Conservation (phyloP, 1,140 invertebrate genomes). For the Philotrypesis tridentata region DNA sequence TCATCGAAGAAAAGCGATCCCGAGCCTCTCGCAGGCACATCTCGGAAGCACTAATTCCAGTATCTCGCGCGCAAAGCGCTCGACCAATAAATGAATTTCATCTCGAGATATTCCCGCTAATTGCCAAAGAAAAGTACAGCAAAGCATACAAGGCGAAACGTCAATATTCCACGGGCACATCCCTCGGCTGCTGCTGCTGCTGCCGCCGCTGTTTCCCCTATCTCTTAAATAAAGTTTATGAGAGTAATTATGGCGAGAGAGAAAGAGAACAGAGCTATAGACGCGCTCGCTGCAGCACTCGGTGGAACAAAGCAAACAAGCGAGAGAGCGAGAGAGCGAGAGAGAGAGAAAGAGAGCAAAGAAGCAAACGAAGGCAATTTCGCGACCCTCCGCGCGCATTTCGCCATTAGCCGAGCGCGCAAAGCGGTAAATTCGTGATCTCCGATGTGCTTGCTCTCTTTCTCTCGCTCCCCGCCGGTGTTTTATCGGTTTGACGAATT, state of each 20-base stretch:
- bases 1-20: neutral
- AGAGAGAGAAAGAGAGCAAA: neutral
- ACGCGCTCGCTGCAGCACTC: neutral
- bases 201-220: too few species aligned
- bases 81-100: neutral
- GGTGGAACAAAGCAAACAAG: slow-evolving; percentile 42
- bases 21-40: too few species aligned
- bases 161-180: slow-evolving; percentile 27
- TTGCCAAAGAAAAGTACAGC: neutral
- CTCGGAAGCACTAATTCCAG: too few species aligned
- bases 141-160: neutral
- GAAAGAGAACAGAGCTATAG: neutral
- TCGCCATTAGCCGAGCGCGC: neutral
- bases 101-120: neutral
- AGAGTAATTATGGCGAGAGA: slow-evolving; percentile 24
- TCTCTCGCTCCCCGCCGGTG: too few species aligned
- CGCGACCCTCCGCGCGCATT: slow-evolving; percentile 1
- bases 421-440: neutral
- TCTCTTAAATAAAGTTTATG: slow-evolving; percentile 35
- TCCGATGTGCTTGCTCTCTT: neutral
- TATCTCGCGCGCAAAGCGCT: too few species aligned
- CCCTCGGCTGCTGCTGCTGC: neutral
- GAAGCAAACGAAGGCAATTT: slow-evolving; percentile 44
- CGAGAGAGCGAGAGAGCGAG: neutral
- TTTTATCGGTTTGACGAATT: neutral